A percentile compares a stretch with the other conserved stretches of the same genome.
These are phyloP conservation scores for Elaeidobius kamerunicus DNA, from an alignment of 2,888 invertebrate species.

Conservation along the genomic window DNA sequence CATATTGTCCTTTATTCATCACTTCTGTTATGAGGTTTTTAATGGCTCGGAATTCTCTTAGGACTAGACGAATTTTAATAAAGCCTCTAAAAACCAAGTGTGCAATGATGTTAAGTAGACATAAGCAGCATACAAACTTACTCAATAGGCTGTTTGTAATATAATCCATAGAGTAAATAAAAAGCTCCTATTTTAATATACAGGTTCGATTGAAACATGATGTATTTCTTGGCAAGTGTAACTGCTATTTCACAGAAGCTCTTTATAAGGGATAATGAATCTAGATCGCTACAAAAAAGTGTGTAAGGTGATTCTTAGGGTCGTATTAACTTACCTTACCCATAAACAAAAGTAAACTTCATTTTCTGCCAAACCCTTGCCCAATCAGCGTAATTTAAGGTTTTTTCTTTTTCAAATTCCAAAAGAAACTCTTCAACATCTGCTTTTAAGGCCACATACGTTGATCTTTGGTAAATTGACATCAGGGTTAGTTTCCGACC, in stretches of 20 bases:
- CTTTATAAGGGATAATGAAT: too few species aligned
- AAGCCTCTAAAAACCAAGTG: constrained; percentile 28
- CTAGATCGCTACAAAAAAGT: too few species aligned
- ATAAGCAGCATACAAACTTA: too few species aligned
- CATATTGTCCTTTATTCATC: constrained; percentile 31
- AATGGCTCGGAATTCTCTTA: constrained; percentile 37
- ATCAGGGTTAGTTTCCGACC: not conserved
- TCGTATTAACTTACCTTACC: constrained; percentile 35
- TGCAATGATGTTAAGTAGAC: too few species aligned
- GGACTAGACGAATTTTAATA: constrained; percentile 42
- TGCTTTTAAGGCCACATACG: constrained; percentile 35
- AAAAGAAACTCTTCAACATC: constrained; percentile 41
- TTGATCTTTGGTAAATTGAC: constrained; percentile 11
- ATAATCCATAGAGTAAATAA: constrained; percentile 43
- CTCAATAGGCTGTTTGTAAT: constrained; percentile 44
- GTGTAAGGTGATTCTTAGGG: too few species aligned
- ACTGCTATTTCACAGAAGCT: constrained; percentile 40
- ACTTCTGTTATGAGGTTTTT: constrained; percentile 37
- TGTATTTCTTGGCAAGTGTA: constrained; percentile 38
- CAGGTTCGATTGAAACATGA: constrained; percentile 36
- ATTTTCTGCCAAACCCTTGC: constrained; percentile 38
- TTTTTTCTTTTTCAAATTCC: constrained; percentile 36
- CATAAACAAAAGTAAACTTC: constrained; percentile 39
- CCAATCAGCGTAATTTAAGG: constrained; percentile 37
- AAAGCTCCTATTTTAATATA: constrained; percentile 42